Evolutionary conservation across 2,113 vertebrate species (phyloP).

Genomic region (Myotis lucifugus): DNA sequence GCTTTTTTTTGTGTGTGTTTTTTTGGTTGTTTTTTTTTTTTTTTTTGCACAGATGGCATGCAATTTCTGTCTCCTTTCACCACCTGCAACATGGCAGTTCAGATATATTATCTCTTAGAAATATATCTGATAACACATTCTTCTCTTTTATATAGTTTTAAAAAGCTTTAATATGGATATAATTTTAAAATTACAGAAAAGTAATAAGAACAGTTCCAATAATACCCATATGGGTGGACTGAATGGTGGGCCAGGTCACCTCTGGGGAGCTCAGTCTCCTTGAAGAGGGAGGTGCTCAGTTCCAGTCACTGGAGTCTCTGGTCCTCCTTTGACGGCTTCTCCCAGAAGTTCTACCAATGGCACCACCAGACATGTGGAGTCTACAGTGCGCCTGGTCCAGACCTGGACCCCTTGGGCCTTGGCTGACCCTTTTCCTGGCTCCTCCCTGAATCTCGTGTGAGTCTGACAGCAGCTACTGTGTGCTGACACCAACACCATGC

Average conservation of each 20-base stretch:
- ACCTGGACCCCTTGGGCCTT: neutral
- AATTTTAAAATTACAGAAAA: slow-evolving; percentile 4
- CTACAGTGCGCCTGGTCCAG: neutral
- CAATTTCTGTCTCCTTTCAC: neutral
- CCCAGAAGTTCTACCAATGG: neutral
- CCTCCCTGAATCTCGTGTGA: neutral
- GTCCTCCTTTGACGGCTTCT: neutral
- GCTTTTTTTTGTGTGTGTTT: neutral
- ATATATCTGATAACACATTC: neutral
- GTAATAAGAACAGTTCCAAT: neutral
- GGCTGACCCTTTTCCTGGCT: neutral
- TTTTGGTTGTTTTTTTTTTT: too few species aligned
- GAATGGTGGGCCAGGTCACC: neutral
- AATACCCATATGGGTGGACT: neutral
- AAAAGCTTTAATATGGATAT: neutral
- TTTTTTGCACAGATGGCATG: neutral
- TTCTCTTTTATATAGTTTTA: neutral
- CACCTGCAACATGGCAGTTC: neutral
- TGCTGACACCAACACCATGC: neutral
- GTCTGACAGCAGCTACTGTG: neutral
- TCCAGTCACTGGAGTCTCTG: neutral
- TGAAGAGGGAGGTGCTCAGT: neutral
- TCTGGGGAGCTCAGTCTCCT: neutral
- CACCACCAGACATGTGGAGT: neutral
- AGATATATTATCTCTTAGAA: neutral